Evolutionary conservation across 2,888 invertebrate genomes (phyloP).

Genomic region (Cephalotes varians): DNA sequence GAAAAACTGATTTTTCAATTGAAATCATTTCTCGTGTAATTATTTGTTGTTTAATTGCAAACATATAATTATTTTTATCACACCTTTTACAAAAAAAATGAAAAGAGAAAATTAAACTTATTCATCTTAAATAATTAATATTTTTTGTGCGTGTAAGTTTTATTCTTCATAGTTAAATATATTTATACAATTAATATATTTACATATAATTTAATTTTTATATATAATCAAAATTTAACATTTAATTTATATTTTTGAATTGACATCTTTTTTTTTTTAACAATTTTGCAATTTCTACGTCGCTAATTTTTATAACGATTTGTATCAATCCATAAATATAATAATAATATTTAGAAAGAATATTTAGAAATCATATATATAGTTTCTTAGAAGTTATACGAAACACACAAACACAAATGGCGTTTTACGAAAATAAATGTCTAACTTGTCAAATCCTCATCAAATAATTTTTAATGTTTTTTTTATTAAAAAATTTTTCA

Average conservation of each 20-base stretch:
- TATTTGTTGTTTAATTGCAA: neutral
- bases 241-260: neutral
- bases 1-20: constrained; percentile 20
- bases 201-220: neutral
- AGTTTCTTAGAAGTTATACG: neutral
- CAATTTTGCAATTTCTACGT: neutral
- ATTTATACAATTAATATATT: neutral
- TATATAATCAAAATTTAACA: neutral
- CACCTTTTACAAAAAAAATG: neutral
- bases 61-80: neutral
- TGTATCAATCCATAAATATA: neutral
- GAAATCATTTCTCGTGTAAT: constrained; percentile 1
- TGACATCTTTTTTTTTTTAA: neutral
- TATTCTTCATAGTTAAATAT: too few species aligned
- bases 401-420: neutral
- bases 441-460: neutral
- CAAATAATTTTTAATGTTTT: neutral
- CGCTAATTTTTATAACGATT: neutral
- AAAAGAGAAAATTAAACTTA: neutral
- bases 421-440: neutral
- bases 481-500: neutral
- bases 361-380: too few species aligned
- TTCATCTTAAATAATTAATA: neutral
- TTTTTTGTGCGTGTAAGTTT: too few species aligned
- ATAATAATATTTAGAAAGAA: too few species aligned